A percentile compares a stretch with the other conserved stretches of the same genome.
Conservation (phyloP, 2,888 invertebrate genomes). For the Deilephila elpenor region DNA sequence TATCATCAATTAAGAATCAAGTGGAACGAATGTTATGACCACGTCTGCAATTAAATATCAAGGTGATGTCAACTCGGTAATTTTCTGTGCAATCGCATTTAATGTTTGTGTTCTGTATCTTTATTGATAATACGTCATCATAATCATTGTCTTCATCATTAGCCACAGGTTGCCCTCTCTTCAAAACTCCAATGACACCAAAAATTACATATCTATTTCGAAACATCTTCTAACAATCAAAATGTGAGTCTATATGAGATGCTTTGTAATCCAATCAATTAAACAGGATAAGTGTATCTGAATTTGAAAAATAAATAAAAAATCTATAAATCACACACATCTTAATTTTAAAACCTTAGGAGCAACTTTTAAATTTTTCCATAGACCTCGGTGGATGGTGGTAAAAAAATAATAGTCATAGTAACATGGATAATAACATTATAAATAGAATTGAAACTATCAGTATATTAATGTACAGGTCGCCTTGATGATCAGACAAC, state of each 20-base stretch:
- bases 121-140: neutral
- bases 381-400: neutral
- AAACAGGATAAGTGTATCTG: too few relatives aligned
- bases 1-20: neutral
- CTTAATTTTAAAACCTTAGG: neutral
- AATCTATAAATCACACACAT: too few relatives aligned
- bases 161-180: too few relatives aligned
- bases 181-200: too few relatives aligned
- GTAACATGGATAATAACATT: neutral
- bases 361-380: neutral
- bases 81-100: neutral
- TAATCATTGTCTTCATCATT: too few relatives aligned
- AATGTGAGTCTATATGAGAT: too few relatives aligned
- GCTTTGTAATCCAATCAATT: too few relatives aligned
- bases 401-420: neutral
- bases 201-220: too few relatives aligned
- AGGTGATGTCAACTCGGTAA: conserved; percentile 20
- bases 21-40: conserved; percentile 17
- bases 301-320: too few relatives aligned
- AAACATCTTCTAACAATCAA: too few relatives aligned
- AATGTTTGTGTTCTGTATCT: neutral
- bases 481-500: conserved; percentile 23
- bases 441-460: conserved; percentile 15
- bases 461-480: conserved; percentile 4
- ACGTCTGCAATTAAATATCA: conserved; percentile 32